Percentiles rank a stretch among this genome's conserved stretches.
Conservation (phyloP, 1,140 invertebrate species). For the Pantala flavescens region DNA sequence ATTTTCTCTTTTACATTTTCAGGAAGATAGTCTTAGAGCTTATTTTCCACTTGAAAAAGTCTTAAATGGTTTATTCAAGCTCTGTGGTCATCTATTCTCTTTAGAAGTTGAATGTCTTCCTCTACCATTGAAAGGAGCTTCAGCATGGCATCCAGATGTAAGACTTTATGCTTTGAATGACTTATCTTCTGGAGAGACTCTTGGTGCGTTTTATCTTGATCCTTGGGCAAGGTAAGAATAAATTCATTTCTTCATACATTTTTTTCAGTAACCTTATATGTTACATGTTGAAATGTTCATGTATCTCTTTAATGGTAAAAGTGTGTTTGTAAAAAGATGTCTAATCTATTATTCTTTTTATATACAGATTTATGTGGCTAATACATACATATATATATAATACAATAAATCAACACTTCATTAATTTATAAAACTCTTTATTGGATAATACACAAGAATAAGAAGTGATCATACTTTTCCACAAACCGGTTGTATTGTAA, state of each 20-base stretch:
- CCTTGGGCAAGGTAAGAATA: conserved; percentile 51
- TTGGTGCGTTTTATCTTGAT: conserved; percentile 72
- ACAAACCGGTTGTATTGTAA: too few relatives aligned
- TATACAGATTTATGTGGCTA: too few relatives aligned
- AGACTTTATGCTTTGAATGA: conserved; percentile 73
- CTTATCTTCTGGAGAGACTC: conserved; percentile 42
- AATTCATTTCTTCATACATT: not conserved
- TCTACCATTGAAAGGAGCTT: not conserved
- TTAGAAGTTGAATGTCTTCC: conserved; percentile 39
- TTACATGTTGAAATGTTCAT: too few relatives aligned
- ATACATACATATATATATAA: too few relatives aligned
- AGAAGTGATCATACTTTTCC: too few relatives aligned
- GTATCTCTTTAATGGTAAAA: too few relatives aligned
- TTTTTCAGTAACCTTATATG: too few relatives aligned
- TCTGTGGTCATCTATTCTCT: conserved; percentile 67
- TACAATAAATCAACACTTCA: too few relatives aligned
- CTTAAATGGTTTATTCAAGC: conserved; percentile 58
- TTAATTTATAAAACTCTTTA: too few relatives aligned
- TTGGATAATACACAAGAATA: too few relatives aligned
- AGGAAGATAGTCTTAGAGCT: conserved; percentile 55
- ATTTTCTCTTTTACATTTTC: conserved; percentile 20
- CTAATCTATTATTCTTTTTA: too few relatives aligned
- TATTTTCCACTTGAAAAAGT: conserved; percentile 78
- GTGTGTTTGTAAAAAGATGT: too few relatives aligned
- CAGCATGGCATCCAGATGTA: conserved; percentile 75